Percentiles rank a stretch among this genome's conserved stretches.
Evolutionary conservation across 64 coral and sea anemone genomes (phyloP).

Genomic region (Platygyra sinensis): DNA sequence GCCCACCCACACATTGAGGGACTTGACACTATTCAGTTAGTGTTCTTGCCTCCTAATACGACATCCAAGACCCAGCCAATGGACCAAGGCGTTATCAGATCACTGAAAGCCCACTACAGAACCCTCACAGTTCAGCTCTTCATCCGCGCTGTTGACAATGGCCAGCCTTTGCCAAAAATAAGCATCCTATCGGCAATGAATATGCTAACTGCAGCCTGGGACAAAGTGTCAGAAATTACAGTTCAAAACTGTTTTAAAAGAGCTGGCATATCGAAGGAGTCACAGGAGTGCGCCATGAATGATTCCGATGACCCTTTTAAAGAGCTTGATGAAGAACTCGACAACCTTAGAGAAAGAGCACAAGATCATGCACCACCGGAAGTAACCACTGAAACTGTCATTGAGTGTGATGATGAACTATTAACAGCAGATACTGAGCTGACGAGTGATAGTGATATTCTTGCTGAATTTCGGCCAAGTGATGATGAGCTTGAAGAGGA

Average conservation of each 20-base stretch:
- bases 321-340: conserved; percentile 34
- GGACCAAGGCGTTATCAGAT: conserved; percentile 58
- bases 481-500: conserved; percentile 18
- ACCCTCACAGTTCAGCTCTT: conserved; percentile 26
- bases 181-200: conserved; percentile 51
- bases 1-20: conserved; percentile 55
- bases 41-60: conserved; percentile 59
- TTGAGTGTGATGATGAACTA: conserved; percentile 44
- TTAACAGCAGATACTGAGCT: conserved; percentile 43
- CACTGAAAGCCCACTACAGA: conserved; percentile 61
- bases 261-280: conserved; percentile 57
- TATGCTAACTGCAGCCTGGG: conserved; percentile 56
- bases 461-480: conserved; percentile 48
- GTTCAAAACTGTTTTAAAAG: conserved; percentile 59
- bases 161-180: conserved; percentile 35
- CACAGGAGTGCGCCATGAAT: conserved; percentile 43
- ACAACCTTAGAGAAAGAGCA: conserved; percentile 51
- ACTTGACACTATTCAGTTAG: conserved; percentile 47
- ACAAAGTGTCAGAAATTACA: conserved; percentile 47
- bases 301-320: conserved; percentile 59
- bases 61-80: conserved; percentile 63
- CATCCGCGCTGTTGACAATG: conserved; percentile 39
- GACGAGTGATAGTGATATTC: conserved; percentile 32
- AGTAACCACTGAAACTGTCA: conserved; percentile 48
- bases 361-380: conserved; percentile 39